Evolutionary conservation across 1,140 invertebrate species (phyloP).

Genomic region (Pectinophora gossypiella): DNA sequence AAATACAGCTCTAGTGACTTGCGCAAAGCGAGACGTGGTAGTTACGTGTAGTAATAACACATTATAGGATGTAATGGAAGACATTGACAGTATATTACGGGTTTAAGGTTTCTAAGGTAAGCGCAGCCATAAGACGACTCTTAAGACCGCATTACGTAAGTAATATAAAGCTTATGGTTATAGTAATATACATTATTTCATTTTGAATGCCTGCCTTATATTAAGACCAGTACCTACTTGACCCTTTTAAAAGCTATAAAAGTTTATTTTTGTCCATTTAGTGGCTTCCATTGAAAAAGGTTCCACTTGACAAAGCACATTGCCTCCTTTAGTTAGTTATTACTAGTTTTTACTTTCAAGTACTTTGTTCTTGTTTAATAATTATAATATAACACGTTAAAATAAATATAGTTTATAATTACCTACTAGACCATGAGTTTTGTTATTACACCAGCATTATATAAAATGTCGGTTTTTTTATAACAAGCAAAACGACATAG

Average conservation of each 20-base stretch:
- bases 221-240: constrained; percentile 14
- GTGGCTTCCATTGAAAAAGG: neutral
- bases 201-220: neutral
- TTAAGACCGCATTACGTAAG: neutral
- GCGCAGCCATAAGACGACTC: neutral
- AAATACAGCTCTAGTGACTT: constrained; percentile 25
- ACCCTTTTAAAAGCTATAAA: constrained; percentile 14
- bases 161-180: neutral
- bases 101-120: neutral
- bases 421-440: too few species aligned
- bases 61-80: constrained; percentile 25
- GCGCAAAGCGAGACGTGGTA: constrained; percentile 18
- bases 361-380: too few species aligned
- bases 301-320: constrained; percentile 22
- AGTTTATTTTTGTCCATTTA: constrained; percentile 19
- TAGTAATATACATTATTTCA: neutral
- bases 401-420: too few species aligned
- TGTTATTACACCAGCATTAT: too few species aligned
- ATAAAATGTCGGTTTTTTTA: too few species aligned
- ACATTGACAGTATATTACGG: constrained; percentile 14
- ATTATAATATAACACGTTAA: too few species aligned
- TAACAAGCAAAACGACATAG: too few species aligned
- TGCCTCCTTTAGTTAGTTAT: too few species aligned
- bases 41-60: constrained; percentile 9
- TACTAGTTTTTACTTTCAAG: too few species aligned